Conservation (phyloP, 2,888 invertebrate species). For the Cephus pulcher region DNA sequence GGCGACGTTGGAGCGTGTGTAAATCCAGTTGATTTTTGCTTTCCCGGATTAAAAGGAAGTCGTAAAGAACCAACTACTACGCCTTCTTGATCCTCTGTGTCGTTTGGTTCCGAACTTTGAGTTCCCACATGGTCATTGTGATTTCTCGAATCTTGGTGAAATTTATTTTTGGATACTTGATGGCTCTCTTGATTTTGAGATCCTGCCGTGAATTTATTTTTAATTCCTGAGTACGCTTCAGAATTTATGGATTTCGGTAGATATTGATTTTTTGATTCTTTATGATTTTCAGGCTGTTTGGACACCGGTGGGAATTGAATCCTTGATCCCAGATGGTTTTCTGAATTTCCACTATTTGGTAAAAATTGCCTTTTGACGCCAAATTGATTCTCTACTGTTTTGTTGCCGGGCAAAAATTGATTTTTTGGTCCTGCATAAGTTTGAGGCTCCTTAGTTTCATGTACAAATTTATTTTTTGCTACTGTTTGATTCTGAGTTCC, state of each 20-base stretch:
- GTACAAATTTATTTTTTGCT: background rate
- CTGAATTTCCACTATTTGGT: background rate
- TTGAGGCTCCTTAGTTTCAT: background rate
- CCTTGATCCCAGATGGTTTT: background rate
- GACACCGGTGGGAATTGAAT: background rate
- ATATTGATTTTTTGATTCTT: background rate
- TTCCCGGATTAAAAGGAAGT: conserved; percentile 17
- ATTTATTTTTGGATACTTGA: background rate
- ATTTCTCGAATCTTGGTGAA: background rate
- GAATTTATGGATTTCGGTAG: background rate
- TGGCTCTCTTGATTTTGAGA: background rate
- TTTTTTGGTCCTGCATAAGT: background rate
- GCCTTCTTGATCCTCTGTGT: conserved; percentile 18
- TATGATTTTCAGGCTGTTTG: background rate
- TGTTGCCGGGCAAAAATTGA: conserved; percentile 14
- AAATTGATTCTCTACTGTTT: conserved; percentile 2
- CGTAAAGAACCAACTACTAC: conserved; percentile 28
- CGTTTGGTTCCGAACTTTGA: conserved; percentile 4
- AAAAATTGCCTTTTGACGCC: background rate
- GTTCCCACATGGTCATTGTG: background rate
- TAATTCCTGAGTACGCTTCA: background rate
- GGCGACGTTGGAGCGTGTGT: conserved; percentile 60
- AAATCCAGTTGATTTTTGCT: conserved; percentile 39
- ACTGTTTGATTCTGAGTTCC: background rate
- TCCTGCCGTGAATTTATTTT: background rate